Evolutionary conservation across 2,797 vertebrate species (phyloP).

Genomic region (Oceanodroma leucorhoa): DNA sequence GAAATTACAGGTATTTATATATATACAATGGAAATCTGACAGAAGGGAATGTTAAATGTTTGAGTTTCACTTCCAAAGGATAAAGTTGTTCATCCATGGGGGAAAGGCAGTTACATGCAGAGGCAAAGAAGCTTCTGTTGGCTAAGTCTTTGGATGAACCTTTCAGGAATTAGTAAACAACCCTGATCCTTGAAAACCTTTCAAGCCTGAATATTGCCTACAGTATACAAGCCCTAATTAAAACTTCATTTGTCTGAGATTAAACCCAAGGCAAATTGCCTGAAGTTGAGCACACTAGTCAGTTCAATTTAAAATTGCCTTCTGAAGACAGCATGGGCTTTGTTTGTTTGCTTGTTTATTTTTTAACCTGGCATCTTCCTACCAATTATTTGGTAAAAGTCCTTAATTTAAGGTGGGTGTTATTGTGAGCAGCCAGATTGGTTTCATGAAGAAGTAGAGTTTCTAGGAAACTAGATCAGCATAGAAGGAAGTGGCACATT

Average conservation of each 20-base stretch:
- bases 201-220: conserved; percentile 36
- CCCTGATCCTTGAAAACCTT: conserved; percentile 21
- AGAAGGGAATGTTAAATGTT: not conserved
- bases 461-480: not conserved
- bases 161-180: conserved; percentile 1
- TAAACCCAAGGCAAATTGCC: not conserved
- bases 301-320: not conserved
- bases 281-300: not conserved
- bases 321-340: not conserved
- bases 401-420: not conserved
- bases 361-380: not conserved
- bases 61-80: not conserved
- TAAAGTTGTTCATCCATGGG: accelerated
- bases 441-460: not conserved
- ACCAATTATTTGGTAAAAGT: not conserved
- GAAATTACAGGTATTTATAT: not conserved
- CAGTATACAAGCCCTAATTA: conserved; percentile 18
- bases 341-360: not conserved
- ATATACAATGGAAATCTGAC: not conserved
- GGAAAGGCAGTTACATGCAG: not conserved
- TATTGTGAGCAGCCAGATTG: not conserved
- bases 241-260: not conserved
- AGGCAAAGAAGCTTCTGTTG: not conserved
- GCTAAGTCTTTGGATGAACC: not conserved
- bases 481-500: not conserved